phyloP scores from a whole-genome alignment of 1,140 invertebrate species.

The Drosophila kepulauana region DNA sequence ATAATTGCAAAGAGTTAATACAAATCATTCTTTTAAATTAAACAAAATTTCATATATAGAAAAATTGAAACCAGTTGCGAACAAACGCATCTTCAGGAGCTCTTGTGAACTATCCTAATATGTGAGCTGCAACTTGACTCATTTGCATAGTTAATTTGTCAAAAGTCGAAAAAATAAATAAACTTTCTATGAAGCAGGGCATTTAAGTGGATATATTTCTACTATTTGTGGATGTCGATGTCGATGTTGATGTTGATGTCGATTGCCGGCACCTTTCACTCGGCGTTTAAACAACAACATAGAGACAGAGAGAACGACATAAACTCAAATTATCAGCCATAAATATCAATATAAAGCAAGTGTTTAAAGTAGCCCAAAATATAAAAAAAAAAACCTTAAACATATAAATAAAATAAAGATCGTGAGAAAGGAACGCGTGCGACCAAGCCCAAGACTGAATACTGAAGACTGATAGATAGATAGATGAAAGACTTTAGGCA shows the following conservation, averaged over 20 bases:
- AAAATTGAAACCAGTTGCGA: neutral
- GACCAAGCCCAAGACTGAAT: constrained; percentile 2
- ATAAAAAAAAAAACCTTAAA: neutral
- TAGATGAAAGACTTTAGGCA: neutral
- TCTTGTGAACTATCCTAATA: neutral
- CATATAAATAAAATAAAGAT: constrained; percentile 17
- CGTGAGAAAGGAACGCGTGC: constrained; percentile 54
- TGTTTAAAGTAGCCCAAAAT: constrained; percentile 40
- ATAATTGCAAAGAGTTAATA: no score
- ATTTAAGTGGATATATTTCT: constrained; percentile 11
- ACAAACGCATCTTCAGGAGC: constrained; percentile 4
- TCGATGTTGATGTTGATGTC: neutral
- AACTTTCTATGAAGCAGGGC: constrained; percentile 55
- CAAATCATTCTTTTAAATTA: neutral
- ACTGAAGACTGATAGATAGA: neutral
- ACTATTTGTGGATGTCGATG: neutral
- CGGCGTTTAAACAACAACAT: constrained; percentile 1
- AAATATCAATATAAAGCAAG: constrained; percentile 68
- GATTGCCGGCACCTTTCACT: constrained; percentile 55
- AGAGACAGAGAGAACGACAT: constrained; percentile 10
- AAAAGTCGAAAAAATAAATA: constrained; percentile 6
- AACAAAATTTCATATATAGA: neutral
- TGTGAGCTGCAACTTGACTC: neutral
- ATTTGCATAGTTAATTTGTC: constrained; percentile 33
- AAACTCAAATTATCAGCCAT: constrained; percentile 65